These are phyloP conservation scores for Clostera curtula DNA, from an alignment of 2,888 invertebrate genomes.

Conservation along the genomic window DNA sequence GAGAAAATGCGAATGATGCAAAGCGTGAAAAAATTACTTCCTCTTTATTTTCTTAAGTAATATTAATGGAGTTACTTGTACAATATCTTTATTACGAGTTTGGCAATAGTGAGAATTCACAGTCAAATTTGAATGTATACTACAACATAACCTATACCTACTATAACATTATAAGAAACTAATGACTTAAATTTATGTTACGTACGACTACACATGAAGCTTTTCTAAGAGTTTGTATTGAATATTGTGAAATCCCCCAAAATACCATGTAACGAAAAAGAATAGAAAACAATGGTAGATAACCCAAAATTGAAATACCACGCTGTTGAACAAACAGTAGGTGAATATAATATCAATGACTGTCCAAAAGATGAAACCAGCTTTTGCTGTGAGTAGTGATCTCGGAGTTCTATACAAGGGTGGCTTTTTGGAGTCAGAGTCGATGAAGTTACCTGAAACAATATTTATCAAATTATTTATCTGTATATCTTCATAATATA, in stretches of 20 bases:
- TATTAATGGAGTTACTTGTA: neutral
- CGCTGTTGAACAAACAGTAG: conserved; percentile 53
- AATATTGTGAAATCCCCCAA: conserved; percentile 76
- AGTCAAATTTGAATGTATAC: conserved; percentile 10
- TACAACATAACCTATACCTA: conserved; percentile 1
- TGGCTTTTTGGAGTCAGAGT: conserved; percentile 35
- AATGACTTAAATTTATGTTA: conserved; percentile 5
- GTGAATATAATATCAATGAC: conserved; percentile 64
- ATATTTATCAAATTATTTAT: neutral
- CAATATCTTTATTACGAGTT: conserved; percentile 18
- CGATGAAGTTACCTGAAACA: conserved; percentile 52
- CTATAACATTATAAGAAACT: conserved; percentile 8
- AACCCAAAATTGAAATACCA: conserved; percentile 71
- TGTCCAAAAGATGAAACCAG: conserved; percentile 80
- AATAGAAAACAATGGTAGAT: conserved; percentile 71
- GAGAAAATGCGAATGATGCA: conserved; percentile 34
- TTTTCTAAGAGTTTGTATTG: conserved; percentile 66
- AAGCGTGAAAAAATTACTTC: too few relatives aligned
- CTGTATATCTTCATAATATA: conserved; percentile 18
- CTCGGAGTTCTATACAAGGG: conserved; percentile 37
- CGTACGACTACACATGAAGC: conserved; percentile 7
- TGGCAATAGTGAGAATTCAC: conserved; percentile 46
- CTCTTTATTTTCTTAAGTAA: too few relatives aligned
- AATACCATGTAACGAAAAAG: conserved; percentile 67
- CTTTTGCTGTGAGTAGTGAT: conserved; percentile 37